Base-by-base conservation (phyloP, 2,888 invertebrate species). In the Meliscaeva auricollis region DNA sequence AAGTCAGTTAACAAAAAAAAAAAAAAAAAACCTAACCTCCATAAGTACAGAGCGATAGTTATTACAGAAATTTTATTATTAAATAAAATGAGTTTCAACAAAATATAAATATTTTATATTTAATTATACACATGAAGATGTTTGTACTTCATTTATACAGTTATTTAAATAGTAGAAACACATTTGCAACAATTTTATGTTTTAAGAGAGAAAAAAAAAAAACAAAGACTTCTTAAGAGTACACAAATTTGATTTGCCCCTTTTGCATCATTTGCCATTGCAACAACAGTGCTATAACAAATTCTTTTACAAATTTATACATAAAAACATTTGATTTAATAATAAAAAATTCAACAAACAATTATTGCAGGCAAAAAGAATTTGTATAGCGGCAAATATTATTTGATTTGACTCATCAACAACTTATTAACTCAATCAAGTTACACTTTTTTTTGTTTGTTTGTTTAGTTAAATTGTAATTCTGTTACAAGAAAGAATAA, bases 291-390 rank as follows among this genome's bases (percentile, higher is more conserved):
- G 87, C 89, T 88, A 88, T 79, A 82, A 69, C 87, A 88, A 88
- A 89, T 85, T 88, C 89, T 88, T 89, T 88, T 87, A 89, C 89
- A 89, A 85, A 87, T 84, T 89, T 89, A 89, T 72, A 83, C 87
- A 81, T 77, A 87, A 84, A 88, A 78, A 72, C 78, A 87, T 70
- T 26, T 62, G 26, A 72, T 66, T 74, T 78, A 22, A 66, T 66
- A 3, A 35, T 11, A 38, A 38, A 38, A 38, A 38, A 75, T 66
- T 72, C 82, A 84, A 73, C 76, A 87, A 30, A 20, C 48, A 73
- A 83, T 13, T 6, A 35, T 77, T 38, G 60, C 60, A 72, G 87
- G 87, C 87, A 87, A 87, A 88, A 88, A 89, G 88, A 89, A 88
- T 88, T 79, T 85, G 88, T 87, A 87, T 88, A 88, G 89, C 88